Evolutionary conservation across 2,797 vertebrate species (phyloP), one percentile per base, ranked within the genome.

Genomic region (Periparus ater): DNA sequence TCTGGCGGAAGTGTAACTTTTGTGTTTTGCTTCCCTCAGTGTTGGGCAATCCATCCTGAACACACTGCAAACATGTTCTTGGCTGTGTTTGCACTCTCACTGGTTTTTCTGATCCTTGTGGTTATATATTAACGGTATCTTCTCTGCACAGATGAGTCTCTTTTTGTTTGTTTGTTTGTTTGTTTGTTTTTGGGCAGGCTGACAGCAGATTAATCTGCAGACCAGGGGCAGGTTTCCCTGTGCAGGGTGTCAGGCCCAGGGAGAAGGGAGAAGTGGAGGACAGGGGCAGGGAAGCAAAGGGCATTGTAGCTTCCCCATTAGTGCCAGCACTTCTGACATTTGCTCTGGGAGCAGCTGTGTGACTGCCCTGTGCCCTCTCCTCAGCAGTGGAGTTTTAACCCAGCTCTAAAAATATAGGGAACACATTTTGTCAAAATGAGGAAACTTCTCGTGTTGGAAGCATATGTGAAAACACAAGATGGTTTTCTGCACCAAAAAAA

Each of bases 21-120:
- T 6, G 34, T 96, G 97, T 97, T 98, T 96, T 97, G 91, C 94
- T 98, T 98, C 95, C 86, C 95, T 58, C 10, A 26, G 85, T 11
- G 67, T 98, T 98, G 97, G 96, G 98, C 97, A 98, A 98, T 97
- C 91, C 93, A 70, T 27, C 60, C 91, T 83, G 79, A 88, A 25
- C 84, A 96, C 95, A 75, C 96, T 97, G 95, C 95, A 96, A 95
- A 85, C 84, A 67, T 79, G 88, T 27, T 79, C 88, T 40, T 54
- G 83, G 90, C 68, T 34, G 20, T 20, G 42, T 32, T 83, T 79
- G 66, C 38, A 13, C 80, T 89, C 77, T 86, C 77, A 4, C 57
- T 79, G 30, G 3, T 17, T 73, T 79, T 81, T 38, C 72, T 57
- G 53, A 75, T 75, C 85, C 72, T 88, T 0, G 0, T 19, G 34